Evolutionary conservation across 1,140 invertebrate genomes (phyloP), one percentile per base, ranked within the genome.

Genomic region (Aphelenchoides fujianensis): DNA sequence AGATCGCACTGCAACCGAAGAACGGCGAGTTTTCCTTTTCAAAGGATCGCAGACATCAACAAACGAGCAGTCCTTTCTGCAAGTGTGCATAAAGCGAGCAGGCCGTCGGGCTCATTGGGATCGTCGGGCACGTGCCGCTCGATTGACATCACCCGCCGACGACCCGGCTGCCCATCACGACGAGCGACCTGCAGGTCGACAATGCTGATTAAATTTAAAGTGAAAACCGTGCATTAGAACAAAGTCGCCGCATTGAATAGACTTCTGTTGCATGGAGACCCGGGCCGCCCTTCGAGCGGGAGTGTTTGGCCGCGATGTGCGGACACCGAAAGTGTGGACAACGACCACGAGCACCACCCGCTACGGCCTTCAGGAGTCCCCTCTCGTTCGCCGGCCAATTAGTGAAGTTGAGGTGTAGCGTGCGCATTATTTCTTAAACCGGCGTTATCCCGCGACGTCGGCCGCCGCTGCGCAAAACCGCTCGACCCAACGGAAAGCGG

Each of bases 171-270:
- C n/a, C n/a, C n/a, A n/a, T n/a, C n/a, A n/a, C n/a, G n/a, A n/a
- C n/a, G n/a, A n/a, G n/a, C n/a, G n/a, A n/a, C n/a, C n/a, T n/a
- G n/a, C 41, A 48, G 12, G 41, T 48, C 23, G 12, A 48, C 41
- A 48, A 23, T 48, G n/a, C 41, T 48, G 41, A 48, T 48, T 48
- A 48, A 48, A 48, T 48, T 48, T 48, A 48, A 48, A 48, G 41
- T 48, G 23, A 48, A 48, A 48, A 48, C 41, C 41, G 41, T 48
- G 41, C 41, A 48, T 48, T 48, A 48, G 41, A 48, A 48, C 41
- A 48, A 48, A 12, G 23, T 23, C 41, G 41, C 12, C 12, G 41
- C 41, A 16, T 12, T 48, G 41, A 48, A 48, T 48, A 48, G 41
- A 23, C 41, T n/a, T n/a, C n/a, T 48, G 41, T 48, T 23, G 41